Base-by-base conservation (phyloP, 1,140 invertebrate species). In the Drosophila tropicalis region DNA sequence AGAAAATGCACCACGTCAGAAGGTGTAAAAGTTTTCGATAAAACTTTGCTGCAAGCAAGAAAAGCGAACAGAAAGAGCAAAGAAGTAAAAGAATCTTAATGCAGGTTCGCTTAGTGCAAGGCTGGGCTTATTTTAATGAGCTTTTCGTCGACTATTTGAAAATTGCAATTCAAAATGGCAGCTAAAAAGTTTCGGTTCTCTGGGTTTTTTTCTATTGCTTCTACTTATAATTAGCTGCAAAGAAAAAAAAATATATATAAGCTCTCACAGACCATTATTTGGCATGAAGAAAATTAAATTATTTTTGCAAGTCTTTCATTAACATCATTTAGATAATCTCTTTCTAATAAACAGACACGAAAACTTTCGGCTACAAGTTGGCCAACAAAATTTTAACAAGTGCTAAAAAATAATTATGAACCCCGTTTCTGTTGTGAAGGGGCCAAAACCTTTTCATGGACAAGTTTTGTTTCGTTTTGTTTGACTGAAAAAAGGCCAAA, bases 41-140 rank as follows among this genome's bases (percentile, higher is more conserved):
- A 67, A 75, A 87, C 40, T 66, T 81, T 65, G 41, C 32, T 19
- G 17, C 3, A 47, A 57, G 60, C 12, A 40, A 44, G 12, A 22
- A 68, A 40, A 62, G 57, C 29, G 29, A 58, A 69, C 57, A 71
- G 54, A 72, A 36, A 51, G 10, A 55, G 10, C 1, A 34, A 17
- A 34, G 15, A 17, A 17, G 4, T 12, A 51, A 47, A 51, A 22
- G 17, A 51, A 51, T 19, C 44, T 58, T 73, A 72, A 75, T 75
- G 72, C 72, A 61, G 73, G 65, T 70, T 61, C 54, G 72, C 60
- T 51, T 76, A 76, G 70, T 76, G 73, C 75, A 70, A 62, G 57
- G 76, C 62, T 70, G 63, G 79, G 70, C 69, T 72, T 57, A 69
- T 85, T 85, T 86, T 82, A 85, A 85, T 85, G 82, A 85, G 81